Percentiles rank a stretch among this genome's conserved stretches.
Evolutionary conservation across 2,888 invertebrate genomes (phyloP).

Genomic region (Theretra japonica): DNA sequence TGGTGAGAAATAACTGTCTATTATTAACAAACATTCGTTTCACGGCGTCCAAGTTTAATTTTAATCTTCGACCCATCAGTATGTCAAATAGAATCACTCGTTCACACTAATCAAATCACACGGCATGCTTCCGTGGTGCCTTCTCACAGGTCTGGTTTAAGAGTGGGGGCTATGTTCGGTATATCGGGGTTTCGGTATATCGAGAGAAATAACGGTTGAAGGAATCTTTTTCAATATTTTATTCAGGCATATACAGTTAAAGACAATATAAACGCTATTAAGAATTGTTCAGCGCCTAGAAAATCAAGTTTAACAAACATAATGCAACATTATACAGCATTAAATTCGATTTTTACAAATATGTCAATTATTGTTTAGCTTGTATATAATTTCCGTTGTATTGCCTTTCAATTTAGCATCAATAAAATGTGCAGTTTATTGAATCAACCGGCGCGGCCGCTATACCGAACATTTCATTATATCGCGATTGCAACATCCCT

Average conservation of each 20-base stretch:
- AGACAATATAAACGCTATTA: too few relatives aligned
- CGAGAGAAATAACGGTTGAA: not conserved
- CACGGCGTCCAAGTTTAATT: conserved; percentile 27
- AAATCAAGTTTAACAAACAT: not conserved
- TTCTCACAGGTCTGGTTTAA: conserved; percentile 52
- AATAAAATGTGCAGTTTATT: not conserved
- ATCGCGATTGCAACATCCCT: conserved; percentile 9
- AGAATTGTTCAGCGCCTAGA: not conserved
- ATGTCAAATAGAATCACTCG: conserved; percentile 65
- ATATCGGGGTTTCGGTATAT: not conserved
- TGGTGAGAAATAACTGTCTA: conserved; percentile 20
- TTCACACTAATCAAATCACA: conserved; percentile 68
- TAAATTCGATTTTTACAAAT: not conserved
- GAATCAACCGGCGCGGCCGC: not conserved
- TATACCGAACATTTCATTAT: not conserved
- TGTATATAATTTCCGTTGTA: too few relatives aligned
- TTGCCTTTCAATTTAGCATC: too few relatives aligned
- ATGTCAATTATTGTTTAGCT: too few relatives aligned
- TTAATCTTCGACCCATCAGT: conserved; percentile 43
- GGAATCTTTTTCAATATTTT: too few relatives aligned
- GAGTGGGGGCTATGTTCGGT: not conserved
- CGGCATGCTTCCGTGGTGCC: conserved; percentile 59
- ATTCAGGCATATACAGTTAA: too few relatives aligned
- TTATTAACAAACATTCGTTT: conserved; percentile 26
- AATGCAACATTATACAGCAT: not conserved